Evolutionary conservation across 2,797 vertebrate genomes (phyloP), one percentile per base, ranked within the genome.

Genomic region (Ceyx erithaca): DNA sequence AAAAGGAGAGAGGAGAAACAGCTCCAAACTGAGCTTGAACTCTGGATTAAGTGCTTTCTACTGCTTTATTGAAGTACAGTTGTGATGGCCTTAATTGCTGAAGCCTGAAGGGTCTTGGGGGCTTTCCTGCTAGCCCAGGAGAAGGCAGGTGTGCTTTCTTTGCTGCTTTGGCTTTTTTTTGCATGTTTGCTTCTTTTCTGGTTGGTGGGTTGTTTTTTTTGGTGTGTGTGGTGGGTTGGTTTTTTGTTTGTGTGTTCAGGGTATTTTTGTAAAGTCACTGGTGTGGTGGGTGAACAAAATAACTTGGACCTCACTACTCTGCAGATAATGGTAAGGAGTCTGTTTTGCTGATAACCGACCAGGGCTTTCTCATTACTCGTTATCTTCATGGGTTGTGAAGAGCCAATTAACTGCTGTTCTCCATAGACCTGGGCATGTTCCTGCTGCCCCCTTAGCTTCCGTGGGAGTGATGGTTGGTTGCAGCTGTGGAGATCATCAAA

Each of bases 291-390:
- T 91, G 79, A 93, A 95, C 75, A 49, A 89, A 95, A 78, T 73
- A 91, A 54, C 84, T 89, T 55, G 15, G 78, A 92, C 92, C 75
- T 90, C 84, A 71, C 69, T 94, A 63, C 85, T 92, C 92, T 82
- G 12, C 92, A 92, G 77, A 95, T 89, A 92, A 96, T 97, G 96
- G 97, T 97, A 97, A 97, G 96, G 69, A 80, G 61, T 43, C 26
- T 80, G 5, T 68, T 95, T 94, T 89, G 80, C 19, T 84, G 48
- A 49, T 70, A 71, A 71, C 67, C 88, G 52, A 77, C 16, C 17
- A 78, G 48, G 45, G 71, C 57, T 92, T 93, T 87, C 67, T 85
- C 31, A 31, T 73, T 78, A 15, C 7, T 75, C 25, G 73, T 40
- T 55, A 45, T 63, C 55, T 23, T 37, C 3, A 2, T 61, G 67